Base-by-base conservation (phyloP, 2,797 vertebrate species). In the Nannoperca australis region DNA sequence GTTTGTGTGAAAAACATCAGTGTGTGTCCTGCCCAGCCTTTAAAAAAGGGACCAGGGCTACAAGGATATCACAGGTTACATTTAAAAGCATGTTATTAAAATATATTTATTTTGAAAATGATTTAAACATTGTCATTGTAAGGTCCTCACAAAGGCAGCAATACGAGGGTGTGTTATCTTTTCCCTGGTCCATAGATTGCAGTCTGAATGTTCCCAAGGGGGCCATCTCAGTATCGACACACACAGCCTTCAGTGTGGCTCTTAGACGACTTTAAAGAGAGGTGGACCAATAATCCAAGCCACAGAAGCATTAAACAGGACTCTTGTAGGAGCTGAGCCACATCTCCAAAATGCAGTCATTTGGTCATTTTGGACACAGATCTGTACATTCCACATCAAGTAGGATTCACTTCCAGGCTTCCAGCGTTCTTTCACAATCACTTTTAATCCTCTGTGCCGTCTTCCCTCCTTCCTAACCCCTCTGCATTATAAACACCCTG, bases 141-240 rank as follows among this genome's bases (percentile, higher is more conserved):
- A 45, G 40, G 9, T 20, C 24, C 40, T 45, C 40, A 30, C 40
- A 32, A 30, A 17, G 32, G 20, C 44, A 32, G 61, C 5, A 44
- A 38, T 7, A 38, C 3, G 1, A 40, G 27, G 8, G 42, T 63
- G 27, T 47, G 20, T 36, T 27, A 45, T 40, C 11, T 14, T 38
- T 40, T 38, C 38, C 30, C 44, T 17, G 32, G 12, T 49, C 24
- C 24, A 42, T 61, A 44, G 54, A 74, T 38, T 51, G 53, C 27
- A 60, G 40, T 65, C 40, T 78, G 70, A 74, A 74, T 61, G 40
- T 42, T 66, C 76, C 71, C 72, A 36, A 12, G 49, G 59, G 81
- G 27, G 10, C 22, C 67, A 59, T 78, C 53, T 42, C 51, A 50
- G 50, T 51, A 78, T 65, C 44, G 76, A 72, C 62, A 45, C 65